phyloP scores from a whole-genome alignment of 2,113 vertebrate species.

The Bos indicus region DNA sequence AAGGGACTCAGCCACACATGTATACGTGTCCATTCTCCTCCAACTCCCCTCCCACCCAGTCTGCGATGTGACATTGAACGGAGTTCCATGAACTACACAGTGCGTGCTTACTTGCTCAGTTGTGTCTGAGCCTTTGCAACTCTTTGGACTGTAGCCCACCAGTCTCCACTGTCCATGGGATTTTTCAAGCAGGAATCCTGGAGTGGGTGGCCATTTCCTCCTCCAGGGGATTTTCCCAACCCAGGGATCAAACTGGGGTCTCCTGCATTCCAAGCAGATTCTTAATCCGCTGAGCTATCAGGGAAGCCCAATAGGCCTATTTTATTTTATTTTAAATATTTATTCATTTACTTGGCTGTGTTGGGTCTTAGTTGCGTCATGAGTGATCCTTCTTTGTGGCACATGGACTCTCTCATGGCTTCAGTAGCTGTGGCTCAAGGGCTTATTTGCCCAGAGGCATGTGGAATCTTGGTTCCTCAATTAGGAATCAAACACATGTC shows the following conservation, averaged over 20 bases:
- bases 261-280: background rate
- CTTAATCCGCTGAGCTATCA: background rate
- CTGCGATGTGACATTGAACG: background rate
- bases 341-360: background rate
- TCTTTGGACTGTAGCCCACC: background rate
- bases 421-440: background rate
- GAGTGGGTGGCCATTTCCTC: background rate
- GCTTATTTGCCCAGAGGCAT: background rate
- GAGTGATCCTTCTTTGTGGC: background rate
- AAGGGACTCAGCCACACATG: background rate
- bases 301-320: background rate
- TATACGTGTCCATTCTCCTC: background rate
- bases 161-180: background rate
- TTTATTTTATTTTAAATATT: background rate
- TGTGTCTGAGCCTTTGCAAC: background rate
- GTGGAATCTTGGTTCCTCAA: background rate
- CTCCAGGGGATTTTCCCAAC: background rate
- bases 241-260: background rate
- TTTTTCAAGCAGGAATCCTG: background rate
- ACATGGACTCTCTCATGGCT: background rate
- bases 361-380: fast-evolving
- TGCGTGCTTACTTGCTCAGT: background rate
- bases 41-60: background rate
- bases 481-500: background rate
- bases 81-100: fast-evolving